These are phyloP conservation scores for Metallyticus violacea DNA, from an alignment of 2,888 invertebrate genomes.

Conservation along the genomic window DNA sequence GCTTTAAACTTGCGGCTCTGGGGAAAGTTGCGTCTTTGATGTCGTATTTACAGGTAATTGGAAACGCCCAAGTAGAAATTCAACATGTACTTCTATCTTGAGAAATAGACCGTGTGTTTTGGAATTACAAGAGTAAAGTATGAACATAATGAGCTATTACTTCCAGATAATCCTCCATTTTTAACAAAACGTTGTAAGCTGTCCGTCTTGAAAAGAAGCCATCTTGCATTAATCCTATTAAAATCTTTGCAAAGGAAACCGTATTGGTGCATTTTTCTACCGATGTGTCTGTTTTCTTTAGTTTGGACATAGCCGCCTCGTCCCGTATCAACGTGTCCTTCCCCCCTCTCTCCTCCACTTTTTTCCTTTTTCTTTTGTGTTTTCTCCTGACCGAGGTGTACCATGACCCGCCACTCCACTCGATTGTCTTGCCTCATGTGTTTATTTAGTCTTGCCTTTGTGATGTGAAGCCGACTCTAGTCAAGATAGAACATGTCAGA, in stretches of 20 bases:
- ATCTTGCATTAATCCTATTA: too few species aligned
- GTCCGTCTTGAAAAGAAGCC: background rate
- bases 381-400: background rate
- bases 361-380: background rate
- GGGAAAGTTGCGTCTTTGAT: too few species aligned
- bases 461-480: background rate
- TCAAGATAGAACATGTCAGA: background rate
- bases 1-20: too few species aligned
- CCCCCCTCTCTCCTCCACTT: background rate
- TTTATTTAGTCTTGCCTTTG: background rate
- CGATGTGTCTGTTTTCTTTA: background rate
- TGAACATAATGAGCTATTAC: too few species aligned
- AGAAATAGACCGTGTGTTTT: too few species aligned
- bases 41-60: too few species aligned
- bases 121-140: too few species aligned
- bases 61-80: too few species aligned
- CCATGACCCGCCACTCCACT: background rate
- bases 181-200: too few species aligned
- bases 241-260: background rate
- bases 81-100: too few species aligned
- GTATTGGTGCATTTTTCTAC: background rate
- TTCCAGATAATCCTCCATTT: too few species aligned
- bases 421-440: background rate
- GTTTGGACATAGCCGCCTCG: too few species aligned
- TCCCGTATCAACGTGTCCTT: background rate